These are phyloP conservation scores for Oenanthe melanoleuca DNA, from an alignment of 2,113 vertebrate species.

Conservation along the genomic window DNA sequence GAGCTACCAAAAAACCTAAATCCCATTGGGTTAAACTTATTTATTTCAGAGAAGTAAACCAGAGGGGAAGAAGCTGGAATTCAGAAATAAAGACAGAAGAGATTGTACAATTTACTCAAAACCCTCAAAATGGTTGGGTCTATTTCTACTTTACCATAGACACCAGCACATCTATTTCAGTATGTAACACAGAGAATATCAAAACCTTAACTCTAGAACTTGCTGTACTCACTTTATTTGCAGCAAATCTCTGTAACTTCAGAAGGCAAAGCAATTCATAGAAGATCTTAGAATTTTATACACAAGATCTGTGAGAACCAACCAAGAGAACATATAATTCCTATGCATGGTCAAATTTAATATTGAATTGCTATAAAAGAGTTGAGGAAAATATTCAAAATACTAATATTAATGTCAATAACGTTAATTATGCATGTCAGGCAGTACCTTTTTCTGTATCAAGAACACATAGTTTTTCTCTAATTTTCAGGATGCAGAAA, in stretches of 20 bases:
- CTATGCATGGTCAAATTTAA: neutral
- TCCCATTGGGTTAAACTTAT: neutral
- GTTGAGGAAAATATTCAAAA: neutral
- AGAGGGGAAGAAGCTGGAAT: neutral
- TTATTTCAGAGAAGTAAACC: neutral
- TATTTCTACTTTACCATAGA: neutral
- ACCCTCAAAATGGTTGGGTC: neutral
- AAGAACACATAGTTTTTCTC: neutral
- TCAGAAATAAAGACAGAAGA: neutral
- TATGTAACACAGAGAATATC: neutral
- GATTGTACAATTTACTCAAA: neutral
- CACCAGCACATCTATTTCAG: neutral
- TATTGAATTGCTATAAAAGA: neutral
- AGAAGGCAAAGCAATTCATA: neutral
- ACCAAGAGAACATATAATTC: neutral
- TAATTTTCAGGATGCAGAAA: neutral
- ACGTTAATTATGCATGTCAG: neutral
- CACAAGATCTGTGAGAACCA: neutral
- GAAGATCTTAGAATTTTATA: neutral
- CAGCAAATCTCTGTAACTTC: neutral
- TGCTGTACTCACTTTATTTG: neutral
- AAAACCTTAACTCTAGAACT: neutral
- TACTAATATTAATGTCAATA: neutral
- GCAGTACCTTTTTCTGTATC: neutral
- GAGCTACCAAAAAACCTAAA: neutral